phyloP scores from a whole-genome alignment of 2,113 vertebrate genomes.

The Oryctolagus cuniculus region DNA sequence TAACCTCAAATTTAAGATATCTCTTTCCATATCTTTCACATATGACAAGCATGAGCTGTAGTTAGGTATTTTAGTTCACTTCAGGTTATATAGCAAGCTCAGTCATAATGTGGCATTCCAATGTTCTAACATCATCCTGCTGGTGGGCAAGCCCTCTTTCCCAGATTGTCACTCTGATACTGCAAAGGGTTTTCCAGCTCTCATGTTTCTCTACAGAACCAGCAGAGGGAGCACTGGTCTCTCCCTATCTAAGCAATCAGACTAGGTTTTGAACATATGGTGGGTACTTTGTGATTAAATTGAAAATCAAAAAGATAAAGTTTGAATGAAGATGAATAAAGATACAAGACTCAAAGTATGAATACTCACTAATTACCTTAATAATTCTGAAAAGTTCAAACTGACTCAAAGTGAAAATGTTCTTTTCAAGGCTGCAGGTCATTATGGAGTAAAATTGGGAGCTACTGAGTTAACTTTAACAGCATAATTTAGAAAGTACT shows the following conservation, averaged over 20 bases:
- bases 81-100: constrained; percentile 6
- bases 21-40: constrained; percentile 35
- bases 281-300: constrained; percentile 55
- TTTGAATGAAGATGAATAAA: constrained; percentile 71
- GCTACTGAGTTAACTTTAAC: constrained; percentile 7
- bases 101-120: not conserved
- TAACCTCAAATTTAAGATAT: constrained; percentile 47
- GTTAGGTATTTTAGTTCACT: not conserved
- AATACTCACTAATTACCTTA: constrained; percentile 64
- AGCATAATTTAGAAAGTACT: constrained; percentile 27
- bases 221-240: constrained; percentile 79
- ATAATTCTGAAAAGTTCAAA: constrained; percentile 58
- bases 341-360: constrained; percentile 53
- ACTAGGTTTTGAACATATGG: constrained; percentile 47
- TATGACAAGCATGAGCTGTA: not conserved
- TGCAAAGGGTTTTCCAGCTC: not conserved
- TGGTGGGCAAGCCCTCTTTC: not conserved
- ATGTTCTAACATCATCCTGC: constrained; percentile 4
- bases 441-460: not conserved
- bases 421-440: not conserved
- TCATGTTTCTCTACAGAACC: constrained; percentile 57
- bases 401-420: constrained; percentile 33
- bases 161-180: not conserved
- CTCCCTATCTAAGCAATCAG: constrained; percentile 58
- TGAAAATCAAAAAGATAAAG: not conserved